phyloP scores from a whole-genome alignment of 2,113 vertebrate species.

The Taurulus bubalis region DNA sequence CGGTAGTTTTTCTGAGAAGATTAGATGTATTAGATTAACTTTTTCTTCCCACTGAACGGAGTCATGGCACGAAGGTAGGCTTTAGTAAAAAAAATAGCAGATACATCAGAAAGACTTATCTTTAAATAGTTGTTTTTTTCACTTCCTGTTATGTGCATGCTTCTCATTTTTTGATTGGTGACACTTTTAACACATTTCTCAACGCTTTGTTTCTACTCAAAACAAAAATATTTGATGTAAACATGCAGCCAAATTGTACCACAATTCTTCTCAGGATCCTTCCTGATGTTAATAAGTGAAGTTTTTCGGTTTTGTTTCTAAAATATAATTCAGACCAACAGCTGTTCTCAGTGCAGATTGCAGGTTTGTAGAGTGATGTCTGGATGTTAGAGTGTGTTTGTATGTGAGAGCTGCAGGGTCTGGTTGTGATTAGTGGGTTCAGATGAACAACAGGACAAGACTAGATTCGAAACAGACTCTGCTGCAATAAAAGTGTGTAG shows the following conservation, averaged over 20 bases:
- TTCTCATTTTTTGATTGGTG: neutral
- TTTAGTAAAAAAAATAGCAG: accelerated
- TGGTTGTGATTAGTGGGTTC: slow-evolving; percentile 43
- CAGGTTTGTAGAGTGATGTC: neutral
- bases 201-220: neutral
- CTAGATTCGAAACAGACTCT: neutral
- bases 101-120: accelerated
- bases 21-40: neutral
- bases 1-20: neutral
- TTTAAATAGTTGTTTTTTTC: neutral
- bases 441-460: slow-evolving; percentile 31
- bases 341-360: slow-evolving; percentile 2
- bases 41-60: slow-evolving; percentile 5
- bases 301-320: neutral
- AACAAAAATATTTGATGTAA: slow-evolving; percentile 6
- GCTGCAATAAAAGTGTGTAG: neutral
- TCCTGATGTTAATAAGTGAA: neutral
- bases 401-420: neutral
- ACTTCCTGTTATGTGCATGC: neutral
- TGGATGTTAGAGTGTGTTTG: slow-evolving; percentile 6
- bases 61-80: slow-evolving; percentile 70
- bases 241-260: neutral
- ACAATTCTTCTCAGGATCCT: neutral
- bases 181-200: neutral
- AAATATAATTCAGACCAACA: neutral